Base-by-base conservation (phyloP, 2,888 invertebrate genomes). In the Dioctria linearis region DNA sequence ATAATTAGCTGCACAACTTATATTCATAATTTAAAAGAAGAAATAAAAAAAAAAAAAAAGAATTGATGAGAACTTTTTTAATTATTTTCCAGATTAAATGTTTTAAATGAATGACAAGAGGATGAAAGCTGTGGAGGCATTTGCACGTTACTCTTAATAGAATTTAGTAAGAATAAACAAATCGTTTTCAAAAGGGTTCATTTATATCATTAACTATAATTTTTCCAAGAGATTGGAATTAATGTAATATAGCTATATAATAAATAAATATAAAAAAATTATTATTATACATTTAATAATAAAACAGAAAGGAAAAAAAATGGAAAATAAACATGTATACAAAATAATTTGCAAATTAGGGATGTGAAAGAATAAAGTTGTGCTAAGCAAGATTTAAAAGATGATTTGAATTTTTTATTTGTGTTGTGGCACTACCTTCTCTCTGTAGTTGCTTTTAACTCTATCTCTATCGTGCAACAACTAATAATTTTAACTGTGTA, bases 161-260 rank as follows among this genome's bases (percentile, higher is more conserved):
- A 43, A 0, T 9, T 43, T 59, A 61, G 75, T 25, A 37, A 43
- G 9, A 59, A 39, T 8, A 11, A 25, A 51, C 51, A 71, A 54
- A 71, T 8, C 51, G 54, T 71, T 51, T 54, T 54, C 5, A 59
- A 40, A 39, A 54, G 42, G 11, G 54, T 71, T 67, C 5, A 71
- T 71, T 51, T 51, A 51, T 54, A 71, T 71, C 71, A 75, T 59
- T 75, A 42, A 75, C 8, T 61, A 43, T 71, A 42, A 75, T 75
- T 57, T 73, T 43, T 57, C 46, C 43, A 75, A 59, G 9, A 75
- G 13, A n/a, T 75, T 61, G 42, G 61, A 43, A 9, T 75, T 75
- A 57, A 75, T 75, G 75, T 75, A 75, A 75, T 61, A 75, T 75
- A 75, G 75, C 61, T 75, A 75, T 59, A 75, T 75, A n/a, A 75